phyloP scores from a whole-genome alignment of 2,888 invertebrate genomes.

The Aromia moschata region DNA sequence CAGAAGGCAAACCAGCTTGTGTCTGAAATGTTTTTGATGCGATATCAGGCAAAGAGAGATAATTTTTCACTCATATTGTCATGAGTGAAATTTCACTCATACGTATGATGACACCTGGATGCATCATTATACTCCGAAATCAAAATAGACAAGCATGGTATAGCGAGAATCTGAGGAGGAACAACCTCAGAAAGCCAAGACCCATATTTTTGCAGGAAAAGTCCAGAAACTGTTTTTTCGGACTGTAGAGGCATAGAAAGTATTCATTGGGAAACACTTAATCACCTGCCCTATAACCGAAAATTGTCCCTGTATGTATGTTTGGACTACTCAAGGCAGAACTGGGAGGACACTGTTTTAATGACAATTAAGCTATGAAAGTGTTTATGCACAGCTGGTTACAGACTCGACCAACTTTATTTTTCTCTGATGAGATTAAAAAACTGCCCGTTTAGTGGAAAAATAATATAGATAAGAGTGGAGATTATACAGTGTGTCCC shows the following conservation, averaged over 20 bases:
- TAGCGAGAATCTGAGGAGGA: background rate
- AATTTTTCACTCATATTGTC: no score
- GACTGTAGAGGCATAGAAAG: background rate
- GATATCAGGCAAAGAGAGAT: background rate
- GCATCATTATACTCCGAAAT: background rate
- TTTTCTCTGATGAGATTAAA: background rate
- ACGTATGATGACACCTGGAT: background rate
- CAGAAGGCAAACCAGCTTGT: background rate
- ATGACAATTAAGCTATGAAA: background rate
- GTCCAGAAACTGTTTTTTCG: background rate
- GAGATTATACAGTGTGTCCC: no score
- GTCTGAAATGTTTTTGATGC: background rate
- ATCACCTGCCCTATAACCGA: background rate
- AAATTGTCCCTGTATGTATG: background rate
- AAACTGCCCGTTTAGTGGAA: background rate
- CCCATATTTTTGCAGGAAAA: background rate
- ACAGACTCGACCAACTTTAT: background rate
- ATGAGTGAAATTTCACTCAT: background rate
- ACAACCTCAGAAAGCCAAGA: background rate
- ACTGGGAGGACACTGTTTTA: background rate
- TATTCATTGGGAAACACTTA: background rate
- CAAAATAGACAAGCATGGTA: background rate
- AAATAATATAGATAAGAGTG: no score
- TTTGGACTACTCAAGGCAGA: background rate
- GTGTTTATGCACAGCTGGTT: background rate